Base-by-base conservation (phyloP, 2,797 vertebrate species). In the Benthosema pterotum region DNA sequence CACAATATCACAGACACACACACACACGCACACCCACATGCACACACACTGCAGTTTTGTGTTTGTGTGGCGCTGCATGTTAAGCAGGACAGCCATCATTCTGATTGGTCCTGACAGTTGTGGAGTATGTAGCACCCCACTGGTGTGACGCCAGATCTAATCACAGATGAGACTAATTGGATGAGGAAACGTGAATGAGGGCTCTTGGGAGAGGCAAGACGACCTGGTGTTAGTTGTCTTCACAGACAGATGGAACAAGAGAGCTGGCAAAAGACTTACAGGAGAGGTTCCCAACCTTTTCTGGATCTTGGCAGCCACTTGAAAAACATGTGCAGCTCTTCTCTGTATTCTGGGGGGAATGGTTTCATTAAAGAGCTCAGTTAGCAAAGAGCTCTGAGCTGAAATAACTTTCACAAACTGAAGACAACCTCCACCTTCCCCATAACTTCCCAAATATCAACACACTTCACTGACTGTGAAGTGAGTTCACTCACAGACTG, bases 41-140 rank as follows among this genome's bases (percentile, higher is more conserved):
- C 43, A 46, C 43, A 2, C 43, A 46, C 43, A 38, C 42, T 50
- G 18, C 15, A 52, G n/a, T n/a, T n/a, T n/a, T n/a, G n/a, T 57
- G 60, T 63, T 55, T 13, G 22, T 17, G 25, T 22, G 14, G 13
- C 57, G 0, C 2, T 42, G 52, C 52, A 48, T 55, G 51, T 47
- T 53, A 63, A 57, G 63, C 48, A 52, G 54, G 18, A 48, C 56
- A 49, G 49, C 2, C 59, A 7, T 83, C 72, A 71, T 38, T 38
- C 57, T 60, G 68, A 87, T 55, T 61, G 75, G 71, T 69, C 63
- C 57, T 79, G 83, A 82, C 83, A 82, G 63, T 68, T n/a, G 22
- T 11, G 38, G 54, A 51, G 63, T 58, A 68, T 19, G 12, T n/a
- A 56, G 65, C 14, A 3, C 52, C 72, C 65, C 67, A 25, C 28